Base-by-base conservation (phyloP, 2,113 vertebrate species). In the Erpornis zantholeuca region DNA sequence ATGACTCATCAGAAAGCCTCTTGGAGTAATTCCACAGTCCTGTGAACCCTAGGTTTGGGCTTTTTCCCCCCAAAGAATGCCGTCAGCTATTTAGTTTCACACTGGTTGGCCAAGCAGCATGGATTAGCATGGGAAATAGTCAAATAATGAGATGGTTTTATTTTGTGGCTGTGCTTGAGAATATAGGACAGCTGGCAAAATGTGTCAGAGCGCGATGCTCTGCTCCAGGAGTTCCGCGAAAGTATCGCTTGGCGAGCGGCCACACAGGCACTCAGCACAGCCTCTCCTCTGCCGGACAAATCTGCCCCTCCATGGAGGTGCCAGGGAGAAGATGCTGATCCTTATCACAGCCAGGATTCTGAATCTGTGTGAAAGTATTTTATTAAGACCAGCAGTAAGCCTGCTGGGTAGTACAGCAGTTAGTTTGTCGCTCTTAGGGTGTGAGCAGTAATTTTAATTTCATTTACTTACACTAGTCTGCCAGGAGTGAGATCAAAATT, bases 1-100 rank as follows among this genome's bases (percentile, higher is more conserved):
- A 93, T 93, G 45, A 80, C 52, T 88, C 87, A 92, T 83, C 89
- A 75, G 44, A 96, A 88, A 72, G 40, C 71, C 80, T 76, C 72
- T 87, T 80, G 76, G 75, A 92, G 56, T 22, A 6, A 73, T 87
- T 88, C 76, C 85, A 68, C 42, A 31, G 54, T 70, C 65, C 70
- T 69, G 28, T 0, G 0, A 88, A 33, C 63, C 27, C 50, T 18
- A 92, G 73, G 73, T 90, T 50, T 75, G 28, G 16, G 7, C 2
- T 1, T 16, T 57, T 59, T 65, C 15, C 19, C 4, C 9, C 4
- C 35, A 25, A 79, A 86, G 86, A 82, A 29, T 63, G 47, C 66
- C 71, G 54, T 70, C 84, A 83, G 49, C 82, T 80, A 72, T 85
- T 92, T 56, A 35, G 40, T 60, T 93, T 82, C 80, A 77, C 47